Evolutionary conservation across 1,140 invertebrate genomes (phyloP).

Genomic region (Caenorhabditis inopinata): DNA sequence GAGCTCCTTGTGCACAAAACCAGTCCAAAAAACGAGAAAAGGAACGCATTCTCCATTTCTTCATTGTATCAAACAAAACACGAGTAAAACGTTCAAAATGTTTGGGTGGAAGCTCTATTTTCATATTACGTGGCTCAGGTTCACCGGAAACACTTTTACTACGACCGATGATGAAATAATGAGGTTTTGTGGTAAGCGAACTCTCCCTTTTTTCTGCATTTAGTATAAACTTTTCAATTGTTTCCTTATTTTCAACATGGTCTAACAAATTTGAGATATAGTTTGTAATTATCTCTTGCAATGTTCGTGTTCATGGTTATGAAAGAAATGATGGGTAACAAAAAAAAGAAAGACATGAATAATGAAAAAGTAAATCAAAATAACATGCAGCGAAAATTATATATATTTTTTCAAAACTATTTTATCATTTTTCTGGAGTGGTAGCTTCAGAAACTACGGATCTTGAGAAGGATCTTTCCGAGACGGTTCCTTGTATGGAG

Average conservation of each 20-base stretch:
- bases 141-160: conserved; percentile 30
- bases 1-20: background rate
- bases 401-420: background rate
- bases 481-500: conserved; percentile 8
- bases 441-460: background rate
- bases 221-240: background rate
- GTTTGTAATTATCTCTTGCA: background rate
- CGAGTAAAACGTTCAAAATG: background rate
- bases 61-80: background rate
- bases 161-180: conserved; percentile 26
- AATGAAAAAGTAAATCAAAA: conserved; percentile 1
- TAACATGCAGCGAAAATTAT: background rate
- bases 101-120: background rate
- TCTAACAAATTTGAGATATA: background rate
- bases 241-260: too few species aligned
- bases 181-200: background rate
- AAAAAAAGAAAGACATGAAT: background rate
- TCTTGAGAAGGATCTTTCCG: conserved; percentile 1
- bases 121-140: conserved; percentile 23
- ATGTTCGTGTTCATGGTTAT: background rate
- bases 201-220: background rate
- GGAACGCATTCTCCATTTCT: background rate
- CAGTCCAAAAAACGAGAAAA: background rate
- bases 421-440: background rate
- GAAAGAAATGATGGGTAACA: background rate